Base-by-base conservation (phyloP, 30 jellyfish, hydroid and myxozoan species). In the Hydractinia echinata region DNA sequence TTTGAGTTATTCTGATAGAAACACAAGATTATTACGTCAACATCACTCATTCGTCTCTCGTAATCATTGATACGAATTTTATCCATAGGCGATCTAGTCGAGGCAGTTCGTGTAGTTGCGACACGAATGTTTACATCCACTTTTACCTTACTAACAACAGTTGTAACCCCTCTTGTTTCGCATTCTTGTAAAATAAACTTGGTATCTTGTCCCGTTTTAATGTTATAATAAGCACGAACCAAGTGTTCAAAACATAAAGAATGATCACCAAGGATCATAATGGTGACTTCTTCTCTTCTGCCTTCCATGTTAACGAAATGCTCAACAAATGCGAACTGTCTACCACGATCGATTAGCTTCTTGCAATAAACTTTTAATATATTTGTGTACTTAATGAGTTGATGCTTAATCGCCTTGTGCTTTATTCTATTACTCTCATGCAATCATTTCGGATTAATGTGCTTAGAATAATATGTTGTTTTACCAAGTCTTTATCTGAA, bases 191-290 rank as follows among this genome's bases (percentile, higher is more conserved):
- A 8, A 30, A 71, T 7, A 50, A 77, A 77, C 15, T 61, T 20
- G 5, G 56, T 77, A 54, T 61, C 76, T 54, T 77, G 81, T 5
- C 85, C 85, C 1, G 85, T 21, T 54, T 54, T 77, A 8, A 77
- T 52, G 52, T 77, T 77, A 54, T 19, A 77, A 49, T 77, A 77
- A 5, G 85, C 10, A 15, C 74, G 79, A 15, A 77, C 52, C 9
- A 77, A 55, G 55, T 77, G 74, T 48, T 54, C 85, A 30, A 77
- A 66, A 60, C 85, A 77, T 30, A 77, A 60, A 6, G 85, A 77
- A n/a, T 77, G 85, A 54, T 77, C 85, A 5, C 79, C 76, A 10
- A 77, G 79, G 15, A 77, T 61, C 81, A 77, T 20, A 50, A 71
- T 10, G 13, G 61, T 19, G 67, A 71, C 81, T 71, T 71, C 81